phyloP scores from a whole-genome alignment of 2,888 invertebrate species.

The Biston stratarius region DNA sequence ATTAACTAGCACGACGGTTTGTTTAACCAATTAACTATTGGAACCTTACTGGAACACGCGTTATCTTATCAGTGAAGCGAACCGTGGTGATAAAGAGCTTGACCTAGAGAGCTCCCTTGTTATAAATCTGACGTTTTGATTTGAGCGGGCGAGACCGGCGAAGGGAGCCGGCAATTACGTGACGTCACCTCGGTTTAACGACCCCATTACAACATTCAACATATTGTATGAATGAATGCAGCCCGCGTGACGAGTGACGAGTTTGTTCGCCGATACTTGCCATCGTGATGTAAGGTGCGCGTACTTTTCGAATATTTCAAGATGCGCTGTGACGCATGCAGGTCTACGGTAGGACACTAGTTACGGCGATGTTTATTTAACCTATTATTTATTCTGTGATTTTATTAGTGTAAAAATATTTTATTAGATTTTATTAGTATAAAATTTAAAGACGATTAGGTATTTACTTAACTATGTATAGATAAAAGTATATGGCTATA shows the following conservation, averaged over 20 bases:
- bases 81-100: conserved; percentile 75
- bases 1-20: conserved; percentile 2
- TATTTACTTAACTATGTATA: too few species aligned
- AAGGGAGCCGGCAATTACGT: conserved; percentile 85
- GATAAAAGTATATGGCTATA: too few species aligned
- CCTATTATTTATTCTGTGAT: too few species aligned
- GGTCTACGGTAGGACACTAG: conserved; percentile 5
- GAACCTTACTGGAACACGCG: conserved; percentile 24
- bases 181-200: conserved; percentile 85
- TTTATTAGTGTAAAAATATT: too few species aligned
- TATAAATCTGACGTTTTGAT: conserved; percentile 85
- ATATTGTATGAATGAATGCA: conserved; percentile 85
- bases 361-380: too few species aligned
- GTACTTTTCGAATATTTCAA: conserved; percentile 35
- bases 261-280: conserved; percentile 69
- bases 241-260: conserved; percentile 79
- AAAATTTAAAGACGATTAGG: too few species aligned
- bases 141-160: conserved; percentile 73
- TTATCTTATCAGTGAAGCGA: conserved; percentile 48
- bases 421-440: too few species aligned
- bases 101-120: conserved; percentile 85
- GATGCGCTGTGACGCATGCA: conserved; percentile 19
- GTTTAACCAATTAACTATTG: conserved; percentile 41
- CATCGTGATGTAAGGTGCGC: conserved; percentile 60
- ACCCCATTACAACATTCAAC: conserved; percentile 84